phyloP scores from a whole-genome alignment of 2,888 invertebrate species.

The Empis stercorea region DNA sequence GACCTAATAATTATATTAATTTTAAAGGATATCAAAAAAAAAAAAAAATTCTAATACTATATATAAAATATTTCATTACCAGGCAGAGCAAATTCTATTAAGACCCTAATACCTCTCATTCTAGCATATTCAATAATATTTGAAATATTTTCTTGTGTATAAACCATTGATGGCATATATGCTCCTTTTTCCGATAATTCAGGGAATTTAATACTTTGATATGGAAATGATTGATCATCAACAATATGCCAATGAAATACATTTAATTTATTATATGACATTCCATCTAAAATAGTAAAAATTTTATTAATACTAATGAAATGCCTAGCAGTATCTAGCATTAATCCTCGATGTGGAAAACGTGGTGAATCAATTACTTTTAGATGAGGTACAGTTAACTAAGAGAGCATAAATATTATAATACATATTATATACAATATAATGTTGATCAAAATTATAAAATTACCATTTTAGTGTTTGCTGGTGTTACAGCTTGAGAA shows the following conservation, averaged over 20 bases:
- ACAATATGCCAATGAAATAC: constrained; percentile 93
- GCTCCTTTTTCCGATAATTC: constrained; percentile 63
- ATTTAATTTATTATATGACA: constrained; percentile 85
- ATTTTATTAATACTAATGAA: constrained; percentile 58
- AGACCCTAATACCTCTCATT: constrained; percentile 68
- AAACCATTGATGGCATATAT: constrained; percentile 49
- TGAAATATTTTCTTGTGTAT: constrained; percentile 49
- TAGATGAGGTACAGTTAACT: constrained; percentile 56
- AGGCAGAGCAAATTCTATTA: constrained; percentile 86
- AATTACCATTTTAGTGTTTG: constrained; percentile 19
- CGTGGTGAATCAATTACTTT: constrained; percentile 64
- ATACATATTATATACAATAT: too few species aligned
- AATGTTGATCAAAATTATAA: constrained; percentile 56
- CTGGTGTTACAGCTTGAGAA: constrained; percentile 51
- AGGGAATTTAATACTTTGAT: constrained; percentile 64
- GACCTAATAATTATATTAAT: constrained; percentile 39
- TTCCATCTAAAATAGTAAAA: constrained; percentile 57
- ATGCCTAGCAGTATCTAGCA: constrained; percentile 81
- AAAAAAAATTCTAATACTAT: too few species aligned
- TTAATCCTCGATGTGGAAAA: constrained; percentile 67
- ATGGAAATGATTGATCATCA: constrained; percentile 89
- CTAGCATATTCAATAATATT: constrained; percentile 65
- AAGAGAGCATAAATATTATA: too few species aligned
- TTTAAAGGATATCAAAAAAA: too few species aligned
- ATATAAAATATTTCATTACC: constrained; percentile 32